Evolutionary conservation across 2,113 vertebrate species (phyloP).

Genomic region (Irena cyanogastra): DNA sequence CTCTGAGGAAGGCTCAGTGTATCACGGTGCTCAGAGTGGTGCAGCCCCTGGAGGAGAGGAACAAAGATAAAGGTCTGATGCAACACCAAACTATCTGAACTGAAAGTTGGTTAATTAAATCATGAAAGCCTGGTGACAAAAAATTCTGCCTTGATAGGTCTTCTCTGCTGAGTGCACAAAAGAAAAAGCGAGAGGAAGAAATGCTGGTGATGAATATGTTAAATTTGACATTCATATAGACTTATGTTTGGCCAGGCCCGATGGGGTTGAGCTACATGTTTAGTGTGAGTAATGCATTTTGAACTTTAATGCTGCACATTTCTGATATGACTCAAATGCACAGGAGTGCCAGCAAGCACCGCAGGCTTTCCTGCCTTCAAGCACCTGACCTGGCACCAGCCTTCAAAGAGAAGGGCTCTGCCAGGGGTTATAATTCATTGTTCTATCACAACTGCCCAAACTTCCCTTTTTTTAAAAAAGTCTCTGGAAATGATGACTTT

Average conservation of each 20-base stretch:
- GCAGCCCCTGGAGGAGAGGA: not conserved
- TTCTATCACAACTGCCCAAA: not conserved
- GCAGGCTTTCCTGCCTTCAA: not conserved
- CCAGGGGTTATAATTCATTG: not conserved
- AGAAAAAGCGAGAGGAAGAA: not conserved
- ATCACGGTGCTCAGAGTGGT: not conserved
- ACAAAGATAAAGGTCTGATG: not conserved
- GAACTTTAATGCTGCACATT: constrained; percentile 18
- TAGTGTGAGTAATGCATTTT: constrained; percentile 41
- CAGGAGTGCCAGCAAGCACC: not conserved
- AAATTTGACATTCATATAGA: not conserved
- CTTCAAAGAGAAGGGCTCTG: not conserved
- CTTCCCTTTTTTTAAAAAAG: not conserved
- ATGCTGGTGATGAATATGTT: not conserved
- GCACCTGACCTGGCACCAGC: not conserved
- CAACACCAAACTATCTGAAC: not conserved
- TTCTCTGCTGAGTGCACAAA: not conserved
- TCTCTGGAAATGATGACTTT: not conserved
- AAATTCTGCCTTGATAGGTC: not conserved
- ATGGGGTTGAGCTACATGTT: not conserved
- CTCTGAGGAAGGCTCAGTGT: not conserved
- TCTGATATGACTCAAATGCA: constrained; percentile 33
- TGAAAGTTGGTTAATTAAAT: not conserved
- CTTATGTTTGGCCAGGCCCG: not conserved
- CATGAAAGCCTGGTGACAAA: not conserved